Evolutionary conservation across 2,888 invertebrate species (phyloP).

Genomic region (Ectemnius continuus): DNA sequence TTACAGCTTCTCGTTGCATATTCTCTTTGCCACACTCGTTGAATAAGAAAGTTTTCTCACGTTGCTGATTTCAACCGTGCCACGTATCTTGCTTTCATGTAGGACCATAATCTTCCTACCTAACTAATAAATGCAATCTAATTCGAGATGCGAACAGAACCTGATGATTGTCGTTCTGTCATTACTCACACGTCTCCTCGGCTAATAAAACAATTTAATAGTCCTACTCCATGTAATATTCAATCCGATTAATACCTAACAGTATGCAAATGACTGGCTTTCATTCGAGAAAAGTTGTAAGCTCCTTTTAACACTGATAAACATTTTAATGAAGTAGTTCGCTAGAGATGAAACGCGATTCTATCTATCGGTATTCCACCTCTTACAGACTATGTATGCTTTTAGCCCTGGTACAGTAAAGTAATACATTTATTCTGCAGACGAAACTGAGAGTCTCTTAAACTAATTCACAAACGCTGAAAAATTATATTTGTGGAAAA

Average conservation of each 20-base stretch:
- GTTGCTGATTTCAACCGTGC: conserved; percentile 44
- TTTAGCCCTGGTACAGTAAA: conserved; percentile 37
- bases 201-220: conserved; percentile 38
- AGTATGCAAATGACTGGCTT: not conserved
- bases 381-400: no score
- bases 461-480: not conserved
- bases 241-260: conserved; percentile 33
- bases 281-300: no score
- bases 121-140: conserved; percentile 42
- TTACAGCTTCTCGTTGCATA: conserved; percentile 1
- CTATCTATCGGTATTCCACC: no score
- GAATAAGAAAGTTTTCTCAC: conserved; percentile 30
- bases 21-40: not conserved
- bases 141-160: conserved; percentile 20
- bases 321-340: no score
- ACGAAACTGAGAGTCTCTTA: conserved; percentile 1
- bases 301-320: no score
- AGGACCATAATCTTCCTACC: conserved; percentile 39
- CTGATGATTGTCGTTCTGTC: conserved; percentile 29
- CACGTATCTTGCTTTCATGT: conserved; percentile 43
- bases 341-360: no score
- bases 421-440: conserved; percentile 15
- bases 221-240: conserved; percentile 32
- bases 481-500: not conserved
- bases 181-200: conserved; percentile 28